phyloP scores from a whole-genome alignment of 2,888 invertebrate genomes.

The Conus canariensis region DNA sequence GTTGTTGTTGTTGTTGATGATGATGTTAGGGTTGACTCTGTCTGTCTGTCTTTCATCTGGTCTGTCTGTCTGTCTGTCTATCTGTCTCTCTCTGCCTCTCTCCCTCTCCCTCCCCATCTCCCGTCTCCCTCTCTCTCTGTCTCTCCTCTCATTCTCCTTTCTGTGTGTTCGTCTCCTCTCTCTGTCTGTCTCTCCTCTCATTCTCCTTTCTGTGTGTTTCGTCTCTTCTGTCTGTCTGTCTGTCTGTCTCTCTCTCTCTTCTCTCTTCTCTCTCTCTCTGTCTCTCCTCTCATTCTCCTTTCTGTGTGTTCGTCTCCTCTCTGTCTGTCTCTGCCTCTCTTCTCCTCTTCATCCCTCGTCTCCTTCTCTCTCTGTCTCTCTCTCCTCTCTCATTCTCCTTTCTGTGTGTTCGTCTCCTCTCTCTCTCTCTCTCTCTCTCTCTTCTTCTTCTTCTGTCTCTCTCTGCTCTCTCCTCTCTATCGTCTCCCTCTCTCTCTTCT shows the following conservation, averaged over 20 bases:
- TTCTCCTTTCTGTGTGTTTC: neutral
- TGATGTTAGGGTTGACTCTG: neutral
- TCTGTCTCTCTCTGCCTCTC: neutral
- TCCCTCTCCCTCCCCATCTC: neutral
- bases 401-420: neutral
- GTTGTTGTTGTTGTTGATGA: too few species aligned
- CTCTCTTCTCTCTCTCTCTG: too few species aligned
- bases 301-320: neutral
- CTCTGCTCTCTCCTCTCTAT: neutral
- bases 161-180: too few species aligned
- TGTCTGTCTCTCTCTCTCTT: neutral
- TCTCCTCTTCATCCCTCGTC: neutral
- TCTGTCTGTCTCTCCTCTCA: neutral
- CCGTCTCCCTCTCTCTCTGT: neutral
- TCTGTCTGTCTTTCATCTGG: neutral
- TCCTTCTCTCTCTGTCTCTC: neutral
- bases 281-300: neutral
- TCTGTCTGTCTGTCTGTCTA: neutral
- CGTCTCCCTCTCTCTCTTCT: neutral
- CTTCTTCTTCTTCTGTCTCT: neutral
- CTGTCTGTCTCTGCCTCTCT: neutral
- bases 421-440: conserved; percentile 10
- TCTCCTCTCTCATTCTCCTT: neutral
- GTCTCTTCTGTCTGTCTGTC: neutral
- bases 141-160: neutral